phyloP scores from a whole-genome alignment of 2,888 invertebrate genomes.

The Ormyrus thymus region DNA sequence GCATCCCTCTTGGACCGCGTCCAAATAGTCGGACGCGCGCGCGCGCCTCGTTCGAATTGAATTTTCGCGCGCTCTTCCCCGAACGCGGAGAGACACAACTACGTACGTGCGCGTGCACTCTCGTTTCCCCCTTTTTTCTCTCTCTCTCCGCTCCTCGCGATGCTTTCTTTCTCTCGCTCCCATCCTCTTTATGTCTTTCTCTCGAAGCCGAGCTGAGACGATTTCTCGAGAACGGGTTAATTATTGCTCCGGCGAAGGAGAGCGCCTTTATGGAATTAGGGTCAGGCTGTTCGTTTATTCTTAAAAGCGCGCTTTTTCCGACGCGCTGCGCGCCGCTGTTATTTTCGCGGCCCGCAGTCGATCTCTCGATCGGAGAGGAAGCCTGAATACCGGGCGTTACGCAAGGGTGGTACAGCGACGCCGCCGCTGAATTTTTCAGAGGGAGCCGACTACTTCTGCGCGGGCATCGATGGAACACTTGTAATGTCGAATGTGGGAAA shows the following conservation, averaged over 20 bases:
- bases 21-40: constrained; percentile 25
- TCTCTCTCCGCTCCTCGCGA: not conserved
- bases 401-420: no score
- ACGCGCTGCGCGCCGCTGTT: not conserved
- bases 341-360: not conserved
- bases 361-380: not conserved
- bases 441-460: no score
- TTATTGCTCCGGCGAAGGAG: constrained; percentile 9
- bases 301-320: constrained; percentile 18
- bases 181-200: constrained; percentile 36
- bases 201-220: not conserved
- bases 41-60: constrained; percentile 34
- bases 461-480: no score
- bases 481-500: no score
- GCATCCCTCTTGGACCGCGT: constrained; percentile 33
- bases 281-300: constrained; percentile 7
- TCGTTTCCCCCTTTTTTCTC: not conserved
- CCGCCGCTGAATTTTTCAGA: no score
- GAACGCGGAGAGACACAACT: not conserved
- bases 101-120: no score
- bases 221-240: constrained; percentile 35
- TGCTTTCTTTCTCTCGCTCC: not conserved
- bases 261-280: constrained; percentile 26
- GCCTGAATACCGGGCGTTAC: no score
- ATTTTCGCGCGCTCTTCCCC: constrained; percentile 40